Percentiles rank a stretch among this genome's conserved stretches.
Evolutionary conservation across 30 jellyfish, hydroid and myxozoan species (phyloP).

Genomic region (Aurelia sp.): DNA sequence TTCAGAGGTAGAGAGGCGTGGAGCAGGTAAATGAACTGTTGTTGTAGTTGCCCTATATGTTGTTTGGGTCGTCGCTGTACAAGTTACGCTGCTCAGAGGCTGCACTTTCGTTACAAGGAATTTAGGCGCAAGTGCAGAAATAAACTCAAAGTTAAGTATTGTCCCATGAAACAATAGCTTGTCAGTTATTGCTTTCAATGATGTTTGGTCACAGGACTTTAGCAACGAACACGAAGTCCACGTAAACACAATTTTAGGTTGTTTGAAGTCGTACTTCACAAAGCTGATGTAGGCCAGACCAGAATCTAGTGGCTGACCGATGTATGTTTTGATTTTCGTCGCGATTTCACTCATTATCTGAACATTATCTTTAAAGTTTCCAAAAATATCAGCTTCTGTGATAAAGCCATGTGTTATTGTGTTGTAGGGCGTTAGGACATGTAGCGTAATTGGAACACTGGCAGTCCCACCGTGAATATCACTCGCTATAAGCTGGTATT

Average conservation of each 20-base stretch:
- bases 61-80: neutral
- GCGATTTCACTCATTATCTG: constrained; percentile 19
- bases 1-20: neutral
- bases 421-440: neutral
- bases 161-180: constrained; percentile 65
- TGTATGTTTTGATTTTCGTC: constrained; percentile 11
- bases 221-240: constrained; percentile 84
- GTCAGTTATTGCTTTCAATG: constrained; percentile 33
- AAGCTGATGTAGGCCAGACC: constrained; percentile 48
- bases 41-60: neutral
- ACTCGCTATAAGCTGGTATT: constrained; percentile 26
- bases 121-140: constrained; percentile 67
- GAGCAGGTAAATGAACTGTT: neutral
- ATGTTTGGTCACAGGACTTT: constrained; percentile 65
- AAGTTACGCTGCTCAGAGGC: neutral
- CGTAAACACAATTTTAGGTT: constrained; percentile 43
- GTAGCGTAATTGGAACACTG: constrained; percentile 7
- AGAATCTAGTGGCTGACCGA: neutral
- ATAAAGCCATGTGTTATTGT: constrained; percentile 1
- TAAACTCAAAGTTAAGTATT: constrained; percentile 34
- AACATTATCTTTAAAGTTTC: constrained; percentile 1
- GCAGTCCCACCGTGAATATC: constrained; percentile 46
- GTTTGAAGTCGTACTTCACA: neutral
- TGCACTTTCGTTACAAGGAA: constrained; percentile 30
- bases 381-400: constrained; percentile 41